These are phyloP conservation scores for Pyrocoelia pectoralis DNA, from an alignment of 2,888 invertebrate species.

Conservation along the genomic window DNA sequence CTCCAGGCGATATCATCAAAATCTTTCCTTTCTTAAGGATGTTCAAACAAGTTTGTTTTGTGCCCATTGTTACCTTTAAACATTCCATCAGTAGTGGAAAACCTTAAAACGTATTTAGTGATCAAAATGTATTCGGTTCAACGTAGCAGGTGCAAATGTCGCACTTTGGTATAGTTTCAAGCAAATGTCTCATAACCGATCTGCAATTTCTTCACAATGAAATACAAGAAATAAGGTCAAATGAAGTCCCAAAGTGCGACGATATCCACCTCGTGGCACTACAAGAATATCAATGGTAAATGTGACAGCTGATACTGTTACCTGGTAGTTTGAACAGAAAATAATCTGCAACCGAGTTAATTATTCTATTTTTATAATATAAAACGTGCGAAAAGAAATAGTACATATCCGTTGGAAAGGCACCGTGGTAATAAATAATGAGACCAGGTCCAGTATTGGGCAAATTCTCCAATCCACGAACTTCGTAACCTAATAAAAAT, in stretches of 20 bases:
- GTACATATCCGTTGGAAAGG: constrained; percentile 96
- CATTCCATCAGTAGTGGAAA: constrained; percentile 91
- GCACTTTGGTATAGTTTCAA: too few species aligned
- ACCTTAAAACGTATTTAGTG: constrained; percentile 62
- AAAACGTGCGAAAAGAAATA: constrained; percentile 87
- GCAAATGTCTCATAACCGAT: too few species aligned
- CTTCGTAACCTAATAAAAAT: constrained; percentile 90
- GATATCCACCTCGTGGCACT: too few species aligned
- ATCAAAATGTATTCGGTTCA: neutral
- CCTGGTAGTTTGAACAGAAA: constrained; percentile 94
- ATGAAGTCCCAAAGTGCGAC: too few species aligned
- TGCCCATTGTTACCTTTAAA: constrained; percentile 91
- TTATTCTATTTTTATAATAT: constrained; percentile 75
- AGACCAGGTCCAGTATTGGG: constrained; percentile 84
- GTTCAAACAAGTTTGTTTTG: constrained; percentile 86
- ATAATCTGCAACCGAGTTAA: constrained; percentile 92
- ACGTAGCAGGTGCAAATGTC: too few species aligned
- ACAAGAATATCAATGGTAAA: too few species aligned
- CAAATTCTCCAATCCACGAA: constrained; percentile 89
- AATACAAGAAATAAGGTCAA: too few species aligned
- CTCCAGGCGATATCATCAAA: constrained; percentile 94
- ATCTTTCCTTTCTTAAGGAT: constrained; percentile 90
- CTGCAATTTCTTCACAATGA: too few species aligned
- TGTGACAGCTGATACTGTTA: too few species aligned
- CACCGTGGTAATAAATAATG: constrained; percentile 99